These are phyloP conservation scores for Acanthornis magna DNA, from an alignment of 2,797 vertebrate genomes.

Conservation along the genomic window DNA sequence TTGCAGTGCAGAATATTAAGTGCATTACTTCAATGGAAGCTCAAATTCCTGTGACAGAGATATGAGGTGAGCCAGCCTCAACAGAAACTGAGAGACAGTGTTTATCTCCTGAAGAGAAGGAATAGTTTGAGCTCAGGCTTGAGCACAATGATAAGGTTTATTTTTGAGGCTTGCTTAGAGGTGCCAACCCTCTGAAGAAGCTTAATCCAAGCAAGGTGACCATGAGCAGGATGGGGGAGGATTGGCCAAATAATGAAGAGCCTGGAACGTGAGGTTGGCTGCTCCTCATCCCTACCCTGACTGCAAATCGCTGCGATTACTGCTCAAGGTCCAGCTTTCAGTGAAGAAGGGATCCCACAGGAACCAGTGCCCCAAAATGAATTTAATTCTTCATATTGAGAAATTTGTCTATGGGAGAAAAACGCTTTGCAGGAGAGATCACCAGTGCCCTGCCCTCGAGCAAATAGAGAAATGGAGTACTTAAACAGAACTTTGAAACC, in stretches of 20 bases:
- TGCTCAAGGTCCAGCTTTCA: background rate
- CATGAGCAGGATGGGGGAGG: background rate
- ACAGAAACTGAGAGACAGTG: background rate
- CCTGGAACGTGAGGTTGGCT: background rate
- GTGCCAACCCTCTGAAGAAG: background rate
- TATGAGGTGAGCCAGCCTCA: background rate
- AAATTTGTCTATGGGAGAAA: background rate
- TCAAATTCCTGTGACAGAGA: background rate
- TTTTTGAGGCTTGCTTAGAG: background rate
- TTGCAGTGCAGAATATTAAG: slow-evolving; percentile 1
- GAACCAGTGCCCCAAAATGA: background rate
- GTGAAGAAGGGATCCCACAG: background rate
- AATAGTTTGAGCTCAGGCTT: background rate
- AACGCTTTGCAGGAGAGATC: background rate
- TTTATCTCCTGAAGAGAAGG: background rate
- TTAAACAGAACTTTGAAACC: background rate
- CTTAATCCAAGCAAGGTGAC: background rate
- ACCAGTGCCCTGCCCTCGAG: background rate
- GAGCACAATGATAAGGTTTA: background rate
- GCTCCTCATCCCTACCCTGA: background rate
- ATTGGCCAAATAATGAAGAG: background rate
- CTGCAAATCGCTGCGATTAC: background rate
- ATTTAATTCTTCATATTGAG: background rate
- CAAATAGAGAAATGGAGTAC: background rate
- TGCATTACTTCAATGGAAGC: background rate